Percentiles rank a stretch among this genome's conserved stretches.
Conservation (phyloP, 2,888 invertebrate genomes). For the Vanessa cardui region DNA sequence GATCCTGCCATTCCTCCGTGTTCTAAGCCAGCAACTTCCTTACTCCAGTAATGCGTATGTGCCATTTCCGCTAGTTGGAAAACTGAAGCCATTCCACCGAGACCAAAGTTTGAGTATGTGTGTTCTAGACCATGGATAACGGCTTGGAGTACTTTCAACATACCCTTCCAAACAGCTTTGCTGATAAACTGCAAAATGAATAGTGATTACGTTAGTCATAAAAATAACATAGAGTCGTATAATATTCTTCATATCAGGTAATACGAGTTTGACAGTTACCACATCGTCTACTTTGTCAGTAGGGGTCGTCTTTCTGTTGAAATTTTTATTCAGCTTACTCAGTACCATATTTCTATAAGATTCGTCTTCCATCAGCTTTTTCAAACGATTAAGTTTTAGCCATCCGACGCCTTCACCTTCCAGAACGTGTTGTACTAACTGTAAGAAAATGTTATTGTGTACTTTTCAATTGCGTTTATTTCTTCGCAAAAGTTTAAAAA, state of each 20-base stretch:
- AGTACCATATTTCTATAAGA: constrained; percentile 98
- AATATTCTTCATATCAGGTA: not conserved
- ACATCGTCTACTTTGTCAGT: constrained; percentile 99
- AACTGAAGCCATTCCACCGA: constrained; percentile 98
- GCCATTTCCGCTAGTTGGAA: constrained; percentile 99
- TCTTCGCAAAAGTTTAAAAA: too few relatives aligned
- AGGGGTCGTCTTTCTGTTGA: constrained; percentile 95
- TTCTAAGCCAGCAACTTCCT: constrained; percentile 86
- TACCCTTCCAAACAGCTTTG: constrained; percentile 97
- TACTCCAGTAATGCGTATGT: constrained; percentile 99
- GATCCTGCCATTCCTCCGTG: constrained; percentile 80
- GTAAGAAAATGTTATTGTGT: constrained; percentile 38
- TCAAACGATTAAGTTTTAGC: constrained; percentile 95
- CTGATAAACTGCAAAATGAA: constrained; percentile 87
- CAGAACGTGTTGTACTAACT: constrained; percentile 91
- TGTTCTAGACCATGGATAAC: constrained; percentile 95
- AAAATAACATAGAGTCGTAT: too few relatives aligned
- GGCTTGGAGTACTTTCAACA: constrained; percentile 95
- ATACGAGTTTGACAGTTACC: constrained; percentile 81
- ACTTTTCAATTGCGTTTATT: not conserved
- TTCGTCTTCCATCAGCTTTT: constrained; percentile 99
- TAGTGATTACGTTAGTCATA: not conserved
- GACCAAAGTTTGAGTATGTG: constrained; percentile 95
- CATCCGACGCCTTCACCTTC: constrained; percentile 98
- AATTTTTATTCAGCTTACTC: constrained; percentile 95